Base-by-base conservation (phyloP, 2,797 vertebrate species). In the Takifugu rubripes region DNA sequence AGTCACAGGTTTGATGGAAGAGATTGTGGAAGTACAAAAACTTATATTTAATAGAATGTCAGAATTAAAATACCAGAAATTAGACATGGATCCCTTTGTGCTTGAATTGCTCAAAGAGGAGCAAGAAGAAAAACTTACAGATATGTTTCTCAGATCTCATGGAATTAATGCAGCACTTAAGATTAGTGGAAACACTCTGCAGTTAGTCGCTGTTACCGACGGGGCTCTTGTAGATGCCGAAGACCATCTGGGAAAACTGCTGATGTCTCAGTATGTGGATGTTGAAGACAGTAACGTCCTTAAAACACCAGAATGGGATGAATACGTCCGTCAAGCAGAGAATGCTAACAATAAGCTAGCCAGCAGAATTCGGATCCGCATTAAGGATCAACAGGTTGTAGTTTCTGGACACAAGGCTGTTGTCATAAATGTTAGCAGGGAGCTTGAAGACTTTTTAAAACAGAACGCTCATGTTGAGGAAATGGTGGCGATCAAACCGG, bases 21-120 rank as follows among this genome's bases (percentile, higher is more conserved):
- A 96, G 48, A 88, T 95, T 14, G 75, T 87, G 25, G 81, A 81
- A 78, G 74, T 83, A n/a, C 92, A 60, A 70, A 86, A 78, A 65
- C 66, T 85, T 2, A 75, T 96, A 53, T 74, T 83, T 5, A 80
- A 91, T 31, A 75, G 64, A 29, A 3, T 82, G 3, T 0, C 79
- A 9, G 33, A n/a, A 47, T 59, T 95, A 54, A 82, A 78, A 45
- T 57, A 43, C 33, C 82, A 80, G 50, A 57, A 49, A 6, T 10
- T 93, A 56, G 54, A 70, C 3, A 0, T 90, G 1, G 59, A 92
- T 33, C 42, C 53, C 0, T 63, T 77, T 52, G 11, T 95, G 59
- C 70, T 92, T 6, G 59, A 75, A 3, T 92, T 94, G 75, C 66
- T 98, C 29, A 82, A 42, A 29, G 9, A 3, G 12, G 79, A 79